Base-by-base conservation (phyloP, 2,113 vertebrate genomes). In the Tricholaema leucomelas region DNA sequence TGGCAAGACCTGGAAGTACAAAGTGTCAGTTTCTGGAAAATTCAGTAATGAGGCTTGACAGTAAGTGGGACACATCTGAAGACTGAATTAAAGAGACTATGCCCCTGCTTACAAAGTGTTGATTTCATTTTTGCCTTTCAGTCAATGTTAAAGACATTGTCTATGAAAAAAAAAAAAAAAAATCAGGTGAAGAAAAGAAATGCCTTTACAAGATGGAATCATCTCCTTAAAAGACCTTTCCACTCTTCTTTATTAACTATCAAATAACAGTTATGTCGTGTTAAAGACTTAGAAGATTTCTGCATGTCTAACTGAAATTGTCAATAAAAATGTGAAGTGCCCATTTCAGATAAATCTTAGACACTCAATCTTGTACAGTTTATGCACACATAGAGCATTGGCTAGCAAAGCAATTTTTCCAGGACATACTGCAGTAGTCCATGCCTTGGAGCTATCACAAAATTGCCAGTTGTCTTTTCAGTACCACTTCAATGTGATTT, bases 21-120 rank as follows among this genome's bases (percentile, higher is more conserved):
- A 97, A 97, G 94, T 88, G 92, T 7, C 64, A 89, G 5, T 61
- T 85, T 71, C 36, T 94, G 50, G 90, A 92, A 97, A 97, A 82
- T 69, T 58, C 55, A 76, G 42, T 59, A 83, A 52, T 70, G 72
- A 87, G 36, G 81, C 18, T 86, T 77, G 69, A 60, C 40, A 71
- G 52, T 61, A 67, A 36, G 28, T 59, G 35, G 79, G n/a, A 67
- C 3, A 85, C 12, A 81, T 59, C 71, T 72, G 36, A 61, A 58
- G 56, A 72, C 27, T 40, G 25, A 80, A 44, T 87, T 82, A 74
- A 63, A 92, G 78, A 80, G 50, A 66, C 50, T 58, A 10, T 33
- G 15, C 27, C 15, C 16, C 35, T 25, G 54, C 61, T 73, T 67
- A 44, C 33, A 63, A 86, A 48, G 36, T 70, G 83, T 88, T 73